Percentiles rank a stretch among this genome's conserved stretches.
Evolutionary conservation across 2,888 invertebrate genomes (phyloP).

Genomic region (Ommatoiulus sabulosus): DNA sequence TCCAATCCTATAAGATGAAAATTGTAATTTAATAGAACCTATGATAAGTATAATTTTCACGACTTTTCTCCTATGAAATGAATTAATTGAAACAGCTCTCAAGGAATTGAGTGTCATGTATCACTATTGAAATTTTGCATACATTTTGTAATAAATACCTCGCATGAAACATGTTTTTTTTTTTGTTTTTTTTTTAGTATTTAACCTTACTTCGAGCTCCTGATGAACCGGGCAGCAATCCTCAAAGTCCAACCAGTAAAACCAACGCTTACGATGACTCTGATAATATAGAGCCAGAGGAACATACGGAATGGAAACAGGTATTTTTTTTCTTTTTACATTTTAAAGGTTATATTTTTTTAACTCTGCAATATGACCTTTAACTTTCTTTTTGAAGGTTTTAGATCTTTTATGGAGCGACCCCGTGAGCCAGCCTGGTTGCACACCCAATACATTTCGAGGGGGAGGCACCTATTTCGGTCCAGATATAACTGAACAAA

Average conservation of each 20-base stretch:
- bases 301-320: constrained; percentile 56
- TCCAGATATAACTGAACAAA: constrained; percentile 84
- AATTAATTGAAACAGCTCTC: no score
- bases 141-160: background rate
- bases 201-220: constrained; percentile 56
- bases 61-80: no score
- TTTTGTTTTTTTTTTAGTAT: constrained; percentile 50
- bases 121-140: constrained; percentile 2
- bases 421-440: constrained; percentile 82
- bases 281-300: background rate
- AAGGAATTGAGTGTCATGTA: background rate
- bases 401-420: constrained; percentile 95
- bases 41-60: no score
- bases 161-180: background rate
- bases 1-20: no score
- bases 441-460: constrained; percentile 83
- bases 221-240: background rate
- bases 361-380: no score
- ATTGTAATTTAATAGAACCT: no score
- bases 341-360: constrained; percentile 13
- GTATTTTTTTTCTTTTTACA: constrained; percentile 24
- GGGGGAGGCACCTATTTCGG: constrained; percentile 96
- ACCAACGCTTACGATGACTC: background rate
- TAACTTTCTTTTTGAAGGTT: constrained; percentile 60
- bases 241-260: background rate